Conservation (phyloP, 2,797 vertebrate species). For the Pelobates cultripes region DNA sequence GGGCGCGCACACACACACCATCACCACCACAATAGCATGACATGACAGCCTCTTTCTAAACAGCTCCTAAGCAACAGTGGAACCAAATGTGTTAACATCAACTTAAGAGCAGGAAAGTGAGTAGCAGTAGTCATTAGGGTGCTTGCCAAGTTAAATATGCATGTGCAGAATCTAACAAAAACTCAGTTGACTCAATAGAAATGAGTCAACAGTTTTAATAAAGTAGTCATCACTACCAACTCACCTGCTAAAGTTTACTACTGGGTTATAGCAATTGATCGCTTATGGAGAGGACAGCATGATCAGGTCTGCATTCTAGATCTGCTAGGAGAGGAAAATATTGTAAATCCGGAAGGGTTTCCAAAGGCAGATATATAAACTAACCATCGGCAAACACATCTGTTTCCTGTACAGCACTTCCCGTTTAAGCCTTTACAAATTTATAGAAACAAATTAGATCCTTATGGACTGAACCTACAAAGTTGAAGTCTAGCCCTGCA, state of each 20-base stretch:
- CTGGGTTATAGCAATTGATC: not conserved
- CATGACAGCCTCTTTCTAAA: too few species aligned
- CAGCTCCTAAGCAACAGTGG: too few species aligned
- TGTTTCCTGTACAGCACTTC: conserved; percentile 42
- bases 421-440: not conserved
- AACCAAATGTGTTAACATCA: too few species aligned
- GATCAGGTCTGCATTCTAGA: not conserved
- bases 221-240: not conserved
- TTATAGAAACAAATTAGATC: not conserved
- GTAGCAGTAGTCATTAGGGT: too few species aligned
- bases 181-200: too few species aligned
- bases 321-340: not conserved
- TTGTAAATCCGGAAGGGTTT: conserved; percentile 6
- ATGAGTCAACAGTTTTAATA: too few species aligned
- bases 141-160: too few species aligned
- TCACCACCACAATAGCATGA: too few species aligned
- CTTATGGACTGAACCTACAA: not conserved
- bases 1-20: too few species aligned
- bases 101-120: too few species aligned
- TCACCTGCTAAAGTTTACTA: not conserved
- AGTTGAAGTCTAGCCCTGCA: too few species aligned
- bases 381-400: conserved; percentile 36
- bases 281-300: not conserved
- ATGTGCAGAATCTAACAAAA: too few species aligned
- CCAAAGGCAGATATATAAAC: not conserved